Percentiles rank a stretch among this genome's conserved stretches.
These are phyloP conservation scores for Panthera uncia DNA, from an alignment of 2,113 vertebrate species.

Conservation along the genomic window DNA sequence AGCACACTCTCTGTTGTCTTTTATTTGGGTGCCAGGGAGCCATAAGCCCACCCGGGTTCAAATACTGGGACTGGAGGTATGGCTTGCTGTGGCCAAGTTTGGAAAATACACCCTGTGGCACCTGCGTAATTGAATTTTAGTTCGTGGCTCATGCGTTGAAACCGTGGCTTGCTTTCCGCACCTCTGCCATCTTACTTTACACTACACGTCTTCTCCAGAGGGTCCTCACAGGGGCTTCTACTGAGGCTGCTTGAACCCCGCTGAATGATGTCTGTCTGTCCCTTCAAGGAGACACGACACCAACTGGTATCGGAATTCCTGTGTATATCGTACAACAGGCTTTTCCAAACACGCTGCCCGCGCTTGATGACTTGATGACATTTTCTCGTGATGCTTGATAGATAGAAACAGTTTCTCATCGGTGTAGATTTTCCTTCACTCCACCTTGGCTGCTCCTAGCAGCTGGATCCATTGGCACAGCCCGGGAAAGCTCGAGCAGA, in stretches of 20 bases:
- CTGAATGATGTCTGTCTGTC: background rate
- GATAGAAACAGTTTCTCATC: background rate
- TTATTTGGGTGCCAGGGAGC: background rate
- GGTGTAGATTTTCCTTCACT: background rate
- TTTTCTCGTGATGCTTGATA: background rate
- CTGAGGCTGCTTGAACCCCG: background rate
- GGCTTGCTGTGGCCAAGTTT: background rate
- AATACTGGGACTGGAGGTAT: background rate
- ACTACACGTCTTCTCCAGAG: background rate
- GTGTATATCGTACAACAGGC: background rate
- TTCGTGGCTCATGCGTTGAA: background rate
- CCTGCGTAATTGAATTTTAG: background rate
- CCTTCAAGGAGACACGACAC: background rate
- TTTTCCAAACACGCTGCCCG: background rate
- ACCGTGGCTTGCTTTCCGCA: background rate
- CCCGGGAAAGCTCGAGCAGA: accelerated
- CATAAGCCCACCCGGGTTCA: background rate
- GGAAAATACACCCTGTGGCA: background rate
- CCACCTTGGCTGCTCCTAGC: background rate
- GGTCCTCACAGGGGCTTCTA: background rate
- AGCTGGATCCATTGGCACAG: background rate
- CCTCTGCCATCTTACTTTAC: background rate
- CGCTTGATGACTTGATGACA: background rate
- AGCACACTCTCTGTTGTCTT: background rate
- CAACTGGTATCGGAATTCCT: background rate